Base-by-base conservation (phyloP, 2,797 vertebrate species). In the Neosilurus hyrtlii region DNA sequence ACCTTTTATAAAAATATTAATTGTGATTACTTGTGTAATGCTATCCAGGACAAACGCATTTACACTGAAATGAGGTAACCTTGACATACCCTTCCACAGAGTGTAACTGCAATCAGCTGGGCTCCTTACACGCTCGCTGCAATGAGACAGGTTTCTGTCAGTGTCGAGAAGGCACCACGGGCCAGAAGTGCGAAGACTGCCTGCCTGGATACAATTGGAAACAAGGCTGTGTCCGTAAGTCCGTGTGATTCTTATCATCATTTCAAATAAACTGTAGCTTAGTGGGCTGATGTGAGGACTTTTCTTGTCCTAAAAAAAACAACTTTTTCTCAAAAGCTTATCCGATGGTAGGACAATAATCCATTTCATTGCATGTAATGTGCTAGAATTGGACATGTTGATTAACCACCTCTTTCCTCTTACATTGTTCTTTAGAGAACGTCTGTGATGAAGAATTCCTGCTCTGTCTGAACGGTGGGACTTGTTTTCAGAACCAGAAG, bases 141-240 rank as follows among this genome's bases (percentile, higher is more conserved):
- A 95, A 94, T 54, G 94, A 94, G 89, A 94, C 93, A 43, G 97
- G 97, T 87, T 93, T 93, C 90, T 98, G 97, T 95, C 94, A 94
- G 92, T 98, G 97, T 94, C 96, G 95, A 90, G 91, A 91, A n/a
- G 96, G 97, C 86, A 89, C 94, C 43, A 90, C 94, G 24, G 96
- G 97, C 89, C 93, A 94, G 90, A 96, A 96, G 91, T 98, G 97
- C 93, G 96, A 97, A 93, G 91, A 94, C 88, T 98, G 97, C 91
- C 89, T 94, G 86, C 93, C 94, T 54, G 96, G 96, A 88, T 97
- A 95, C 94, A 96, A 92, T 93, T 95, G 96, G 96, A 96, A 95
- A 91, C 90, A 91, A 89, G 96, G 95, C 91, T 96, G 96, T 82
- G 91, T 94, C 92, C 92, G 95, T 96, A 94, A 95, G 95, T 94